Evolutionary conservation across 1,140 invertebrate species (phyloP).

Genomic region (Tetramorium alpestre): DNA sequence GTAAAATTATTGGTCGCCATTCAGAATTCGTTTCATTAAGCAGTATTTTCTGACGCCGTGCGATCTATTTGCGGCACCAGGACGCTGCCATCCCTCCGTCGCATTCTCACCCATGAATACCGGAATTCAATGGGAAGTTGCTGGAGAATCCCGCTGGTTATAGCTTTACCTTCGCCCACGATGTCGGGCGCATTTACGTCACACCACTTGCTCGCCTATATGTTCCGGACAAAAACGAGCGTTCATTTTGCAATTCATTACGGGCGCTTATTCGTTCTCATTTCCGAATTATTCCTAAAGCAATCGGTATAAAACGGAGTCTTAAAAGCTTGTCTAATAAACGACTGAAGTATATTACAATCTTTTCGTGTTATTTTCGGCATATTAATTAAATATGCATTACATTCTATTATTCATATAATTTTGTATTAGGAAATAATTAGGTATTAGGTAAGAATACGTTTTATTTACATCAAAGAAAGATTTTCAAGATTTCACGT

Average conservation of each 20-base stretch:
- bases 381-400: too few relatives aligned
- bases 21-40: conserved; percentile 44
- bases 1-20: conserved; percentile 17
- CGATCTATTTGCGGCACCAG: not conserved
- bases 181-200: conserved; percentile 24
- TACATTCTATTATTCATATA: too few relatives aligned
- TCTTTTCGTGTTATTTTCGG: not conserved
- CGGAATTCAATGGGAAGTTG: conserved; percentile 33
- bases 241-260: conserved; percentile 5
- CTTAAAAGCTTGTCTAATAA: not conserved
- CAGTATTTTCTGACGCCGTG: conserved; percentile 25
- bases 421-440: too few relatives aligned
- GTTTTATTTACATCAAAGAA: not conserved
- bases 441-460: not conserved
- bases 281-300: not conserved
- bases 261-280: not conserved
- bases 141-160: not conserved
- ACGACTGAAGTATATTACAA: not conserved
- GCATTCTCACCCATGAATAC: conserved; percentile 25
- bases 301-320: not conserved
- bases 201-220: not conserved
- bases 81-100: not conserved
- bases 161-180: conserved; percentile 22
- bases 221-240: conserved; percentile 9
- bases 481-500: not conserved